Evolutionary conservation across 1,140 invertebrate genomes (phyloP).

Genomic region (Parapsyche elsis): DNA sequence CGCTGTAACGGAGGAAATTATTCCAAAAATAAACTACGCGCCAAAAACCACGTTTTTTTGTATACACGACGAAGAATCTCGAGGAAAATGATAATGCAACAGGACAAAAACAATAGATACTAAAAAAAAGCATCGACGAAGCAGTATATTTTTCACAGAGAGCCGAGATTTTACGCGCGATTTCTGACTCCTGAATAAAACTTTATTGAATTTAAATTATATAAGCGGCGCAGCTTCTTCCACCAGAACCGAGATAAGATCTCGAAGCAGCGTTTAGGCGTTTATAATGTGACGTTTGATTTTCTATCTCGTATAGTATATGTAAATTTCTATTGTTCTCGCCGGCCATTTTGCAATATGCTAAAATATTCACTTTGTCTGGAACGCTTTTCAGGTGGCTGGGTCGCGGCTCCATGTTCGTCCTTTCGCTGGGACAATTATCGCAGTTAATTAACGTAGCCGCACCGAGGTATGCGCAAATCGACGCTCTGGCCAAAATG

Average conservation of each 20-base stretch:
- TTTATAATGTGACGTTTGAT: conserved; percentile 42
- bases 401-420: conserved; percentile 92
- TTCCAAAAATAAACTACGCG: too few relatives aligned
- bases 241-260: conserved; percentile 35
- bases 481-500: conserved; percentile 59
- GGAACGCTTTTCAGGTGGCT: conserved; percentile 73
- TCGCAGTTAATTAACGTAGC: conserved; percentile 68
- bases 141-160: too few relatives aligned
- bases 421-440: conserved; percentile 84
- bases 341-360: conserved; percentile 27
- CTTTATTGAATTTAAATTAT: conserved; percentile 12
- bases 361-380: background rate
- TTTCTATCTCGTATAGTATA: conserved; percentile 33
- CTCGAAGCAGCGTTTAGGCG: background rate
- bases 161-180: conserved; percentile 3
- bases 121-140: too few relatives aligned
- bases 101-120: too few relatives aligned
- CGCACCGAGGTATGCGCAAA: background rate
- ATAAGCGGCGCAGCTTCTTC: background rate
- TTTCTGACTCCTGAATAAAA: conserved; percentile 14
- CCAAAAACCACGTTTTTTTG: too few relatives aligned
- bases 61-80: too few relatives aligned
- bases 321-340: conserved; percentile 51
- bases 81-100: too few relatives aligned
- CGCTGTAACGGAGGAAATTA: too few relatives aligned